Base-by-base conservation (phyloP, 2,888 invertebrate genomes). In the Dromius quadrimaculatus region DNA sequence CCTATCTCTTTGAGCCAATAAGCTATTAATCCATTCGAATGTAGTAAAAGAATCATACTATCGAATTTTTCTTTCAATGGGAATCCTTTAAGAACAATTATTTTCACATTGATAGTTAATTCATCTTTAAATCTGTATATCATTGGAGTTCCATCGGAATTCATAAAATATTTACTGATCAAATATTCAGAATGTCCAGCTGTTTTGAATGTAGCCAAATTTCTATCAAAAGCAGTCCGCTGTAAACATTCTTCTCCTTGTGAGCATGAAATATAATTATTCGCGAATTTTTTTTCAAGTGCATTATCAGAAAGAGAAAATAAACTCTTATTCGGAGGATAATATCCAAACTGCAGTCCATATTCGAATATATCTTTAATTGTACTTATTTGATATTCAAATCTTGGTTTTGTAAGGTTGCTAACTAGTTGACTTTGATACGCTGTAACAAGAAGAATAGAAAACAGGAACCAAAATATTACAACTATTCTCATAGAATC, bases 311-410 rank as follows among this genome's bases (percentile, higher is more conserved):
- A n/a, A n/a, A n/a, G n/a, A n/a, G n/a, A n/a, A n/a, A n/a, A n/a
- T n/a, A n/a, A n/a, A n/a, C n/a, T n/a, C n/a, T n/a, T n/a, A n/a
- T n/a, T n/a, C n/a, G n/a, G n/a, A n/a, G n/a, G n/a, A n/a, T n/a
- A 36, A 36, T 41, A 62, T 9, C 61, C 61, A 23, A 11, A 62
- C 13, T 23, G 4, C 13, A 41, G 11, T 23, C 11, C 23, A n/a
- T 66, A 59, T 17, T 50, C 19, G 3, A 68, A 11, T 1, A 71
- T 13, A 5, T 71, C 68, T 19, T 62, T 32, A 8, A 68, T 8
- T 20, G 41, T 50, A 4, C 20, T 6, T 11, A 71, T 71, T 19
- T 71, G 71, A 13, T 47, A 6, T 28, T 71, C 68, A 61, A 38
- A 68, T 1, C 11, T 15, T 1, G 68, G 62, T 28, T 23, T 66